phyloP scores from a whole-genome alignment of 2,797 vertebrate species.

The Gorsachius magnificus region DNA sequence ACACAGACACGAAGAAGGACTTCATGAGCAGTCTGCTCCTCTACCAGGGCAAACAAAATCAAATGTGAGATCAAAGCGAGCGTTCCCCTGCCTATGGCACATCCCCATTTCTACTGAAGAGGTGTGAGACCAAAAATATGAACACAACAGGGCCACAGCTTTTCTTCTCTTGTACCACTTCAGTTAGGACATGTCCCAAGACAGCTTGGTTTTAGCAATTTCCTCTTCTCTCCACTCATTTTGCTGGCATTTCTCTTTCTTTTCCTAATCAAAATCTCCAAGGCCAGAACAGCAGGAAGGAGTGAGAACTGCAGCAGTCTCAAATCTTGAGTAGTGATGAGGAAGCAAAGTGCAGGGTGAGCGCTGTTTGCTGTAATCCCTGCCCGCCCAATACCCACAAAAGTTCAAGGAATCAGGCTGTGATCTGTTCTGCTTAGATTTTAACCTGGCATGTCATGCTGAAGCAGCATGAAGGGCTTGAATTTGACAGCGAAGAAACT shows the following conservation, averaged over 20 bases:
- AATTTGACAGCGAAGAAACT: conserved; percentile 36
- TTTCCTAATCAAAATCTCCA: background rate
- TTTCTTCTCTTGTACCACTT: background rate
- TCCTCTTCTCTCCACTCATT: background rate
- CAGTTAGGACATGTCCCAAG: background rate
- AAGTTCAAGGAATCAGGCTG: background rate
- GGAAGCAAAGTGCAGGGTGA: background rate
- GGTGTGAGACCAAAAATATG: background rate
- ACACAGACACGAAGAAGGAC: background rate
- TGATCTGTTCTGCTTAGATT: background rate
- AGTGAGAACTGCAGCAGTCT: background rate
- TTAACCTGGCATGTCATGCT: background rate
- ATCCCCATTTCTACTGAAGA: background rate
- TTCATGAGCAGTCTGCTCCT: background rate
- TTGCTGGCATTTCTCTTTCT: background rate
- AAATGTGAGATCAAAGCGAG: background rate
- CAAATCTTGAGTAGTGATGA: background rate
- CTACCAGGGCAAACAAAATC: background rate
- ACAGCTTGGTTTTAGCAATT: background rate
- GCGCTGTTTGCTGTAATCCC: background rate
- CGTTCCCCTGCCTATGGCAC: background rate
- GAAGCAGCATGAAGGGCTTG: background rate
- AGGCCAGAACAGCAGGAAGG: conserved; percentile 9
- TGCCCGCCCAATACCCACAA: background rate
- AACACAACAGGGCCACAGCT: background rate